phyloP scores from a whole-genome alignment of 2,888 invertebrate species.

The Drosophila atripex region DNA sequence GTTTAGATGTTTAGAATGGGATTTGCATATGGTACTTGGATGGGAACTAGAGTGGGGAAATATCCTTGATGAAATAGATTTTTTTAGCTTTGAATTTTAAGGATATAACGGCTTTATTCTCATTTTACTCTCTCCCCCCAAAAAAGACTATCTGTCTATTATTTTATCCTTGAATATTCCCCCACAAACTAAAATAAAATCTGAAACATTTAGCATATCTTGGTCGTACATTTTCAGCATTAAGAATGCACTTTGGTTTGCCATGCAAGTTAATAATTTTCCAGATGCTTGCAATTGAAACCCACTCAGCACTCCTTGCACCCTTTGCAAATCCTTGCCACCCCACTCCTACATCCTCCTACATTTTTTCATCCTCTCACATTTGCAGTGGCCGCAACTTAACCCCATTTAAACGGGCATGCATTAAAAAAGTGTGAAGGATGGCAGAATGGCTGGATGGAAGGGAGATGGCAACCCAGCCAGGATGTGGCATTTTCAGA shows the following conservation, averaged over 20 bases:
- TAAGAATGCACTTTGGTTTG: constrained; percentile 44
- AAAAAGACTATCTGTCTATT: background rate
- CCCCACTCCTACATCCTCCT: constrained; percentile 8
- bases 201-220: constrained; percentile 26
- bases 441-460: background rate
- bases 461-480: background rate
- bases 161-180: background rate
- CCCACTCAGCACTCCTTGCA: constrained; percentile 37
- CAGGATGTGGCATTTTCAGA: constrained; percentile 3
- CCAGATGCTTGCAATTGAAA: constrained; percentile 70
- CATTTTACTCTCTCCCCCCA: no score
- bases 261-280: constrained; percentile 66
- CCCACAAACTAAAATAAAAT: background rate
- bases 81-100: background rate
- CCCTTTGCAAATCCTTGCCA: background rate
- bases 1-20: background rate
- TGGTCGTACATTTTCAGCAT: constrained; percentile 34
- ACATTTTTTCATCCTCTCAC: constrained; percentile 39
- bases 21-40: constrained; percentile 25
- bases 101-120: background rate
- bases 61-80: background rate
- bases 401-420: constrained; percentile 64
- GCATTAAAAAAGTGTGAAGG: constrained; percentile 48
- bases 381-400: constrained; percentile 60
- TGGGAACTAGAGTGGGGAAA: background rate